phyloP scores from a whole-genome alignment of 2,113 vertebrate species.

The Hylia prasina region DNA sequence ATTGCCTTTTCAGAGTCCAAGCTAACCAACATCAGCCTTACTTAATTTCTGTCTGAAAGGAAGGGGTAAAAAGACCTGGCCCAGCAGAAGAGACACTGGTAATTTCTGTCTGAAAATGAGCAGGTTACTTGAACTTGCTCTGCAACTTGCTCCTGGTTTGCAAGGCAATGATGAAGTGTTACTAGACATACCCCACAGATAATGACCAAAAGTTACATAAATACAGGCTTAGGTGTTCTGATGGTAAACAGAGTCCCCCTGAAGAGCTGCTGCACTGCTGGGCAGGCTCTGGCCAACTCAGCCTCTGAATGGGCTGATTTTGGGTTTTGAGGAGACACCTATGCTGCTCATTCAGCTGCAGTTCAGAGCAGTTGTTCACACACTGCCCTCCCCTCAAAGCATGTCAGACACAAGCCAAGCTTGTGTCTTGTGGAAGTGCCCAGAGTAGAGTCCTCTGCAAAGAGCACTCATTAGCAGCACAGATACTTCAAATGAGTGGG shows the following conservation, averaged over 20 bases:
- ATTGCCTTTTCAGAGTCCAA: neutral
- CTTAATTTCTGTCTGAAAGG: no score
- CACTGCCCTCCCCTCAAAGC: neutral
- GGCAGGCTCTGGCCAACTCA: neutral
- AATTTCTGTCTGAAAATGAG: neutral
- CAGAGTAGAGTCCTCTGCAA: neutral
- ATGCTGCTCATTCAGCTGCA: neutral
- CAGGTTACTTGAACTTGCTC: neutral
- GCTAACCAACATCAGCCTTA: neutral
- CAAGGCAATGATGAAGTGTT: neutral
- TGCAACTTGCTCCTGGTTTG: neutral
- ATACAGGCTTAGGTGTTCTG: neutral
- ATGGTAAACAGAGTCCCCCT: neutral
- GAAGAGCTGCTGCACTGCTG: neutral
- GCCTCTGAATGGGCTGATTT: neutral
- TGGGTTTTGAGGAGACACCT: neutral
- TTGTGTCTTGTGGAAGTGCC: neutral
- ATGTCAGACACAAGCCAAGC: neutral
- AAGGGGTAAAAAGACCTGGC: neutral
- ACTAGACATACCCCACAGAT: neutral
- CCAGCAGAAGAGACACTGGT: neutral
- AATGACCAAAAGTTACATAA: neutral
- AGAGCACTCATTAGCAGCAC: neutral
- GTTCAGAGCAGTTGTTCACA: neutral
- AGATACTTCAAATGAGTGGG: neutral